These are phyloP conservation scores for Caenorhabditis uteleia DNA, from an alignment of 2,888 invertebrate species.

Conservation along the genomic window DNA sequence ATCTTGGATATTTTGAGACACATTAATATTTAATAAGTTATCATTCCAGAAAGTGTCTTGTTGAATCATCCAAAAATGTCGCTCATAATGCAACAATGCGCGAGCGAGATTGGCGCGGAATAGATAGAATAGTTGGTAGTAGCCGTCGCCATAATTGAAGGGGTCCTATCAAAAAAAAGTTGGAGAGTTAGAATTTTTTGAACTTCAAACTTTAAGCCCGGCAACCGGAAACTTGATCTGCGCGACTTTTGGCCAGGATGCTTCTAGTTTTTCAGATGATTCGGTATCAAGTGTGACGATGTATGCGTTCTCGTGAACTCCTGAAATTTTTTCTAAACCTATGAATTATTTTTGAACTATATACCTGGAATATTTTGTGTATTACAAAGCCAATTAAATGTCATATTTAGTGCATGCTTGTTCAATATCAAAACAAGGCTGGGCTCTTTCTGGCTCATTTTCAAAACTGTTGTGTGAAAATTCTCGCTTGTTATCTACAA, in stretches of 20 bases:
- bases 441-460: background rate
- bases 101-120: conserved; percentile 62
- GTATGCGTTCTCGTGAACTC: conserved; percentile 55
- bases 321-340: conserved; percentile 20
- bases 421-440: conserved; percentile 60
- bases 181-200: background rate
- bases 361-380: conserved; percentile 52
- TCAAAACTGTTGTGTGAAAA: background rate
- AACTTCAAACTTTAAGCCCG: conserved; percentile 45
- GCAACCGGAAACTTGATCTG: conserved; percentile 51
- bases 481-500: conserved; percentile 2
- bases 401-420: conserved; percentile 66
- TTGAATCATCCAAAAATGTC: conserved; percentile 68
- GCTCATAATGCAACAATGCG: conserved; percentile 44
- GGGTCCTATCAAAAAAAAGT: conserved; percentile 25
- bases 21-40: conserved; percentile 42
- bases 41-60: conserved; percentile 68
- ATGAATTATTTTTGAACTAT: background rate
- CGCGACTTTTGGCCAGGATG: conserved; percentile 50
- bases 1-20: conserved; percentile 8
- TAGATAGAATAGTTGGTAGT: conserved; percentile 66
- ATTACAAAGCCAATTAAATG: conserved; percentile 67
- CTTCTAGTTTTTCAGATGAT: conserved; percentile 39
- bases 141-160: conserved; percentile 68
- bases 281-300: conserved; percentile 61